These are phyloP conservation scores for Chaetodon trifascialis DNA, from an alignment of 2,113 vertebrate species.

Conservation along the genomic window DNA sequence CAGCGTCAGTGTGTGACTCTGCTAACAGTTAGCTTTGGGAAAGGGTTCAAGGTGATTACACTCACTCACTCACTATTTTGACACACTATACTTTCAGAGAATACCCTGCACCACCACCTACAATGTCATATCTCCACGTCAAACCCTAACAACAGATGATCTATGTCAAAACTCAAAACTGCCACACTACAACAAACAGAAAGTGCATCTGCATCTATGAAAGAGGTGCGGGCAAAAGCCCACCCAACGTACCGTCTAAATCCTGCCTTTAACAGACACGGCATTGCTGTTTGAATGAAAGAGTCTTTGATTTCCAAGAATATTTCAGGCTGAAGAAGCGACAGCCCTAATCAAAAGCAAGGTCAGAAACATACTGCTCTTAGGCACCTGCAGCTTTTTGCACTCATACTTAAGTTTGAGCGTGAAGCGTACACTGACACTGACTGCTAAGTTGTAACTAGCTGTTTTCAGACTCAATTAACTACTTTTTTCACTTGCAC, in stretches of 20 bases:
- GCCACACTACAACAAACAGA: background rate
- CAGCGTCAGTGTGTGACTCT: background rate
- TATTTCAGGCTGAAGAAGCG: background rate
- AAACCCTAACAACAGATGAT: background rate
- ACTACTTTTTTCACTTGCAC: background rate
- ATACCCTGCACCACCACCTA: background rate
- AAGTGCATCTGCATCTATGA: background rate
- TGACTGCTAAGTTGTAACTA: too few relatives aligned
- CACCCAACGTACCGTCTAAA: conserved; percentile 11
- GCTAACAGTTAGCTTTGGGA: background rate
- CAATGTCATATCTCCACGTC: background rate
- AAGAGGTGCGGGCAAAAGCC: background rate
- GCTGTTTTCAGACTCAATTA: background rate
- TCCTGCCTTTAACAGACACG: background rate
- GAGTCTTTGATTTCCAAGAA: background rate
- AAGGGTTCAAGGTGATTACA: background rate
- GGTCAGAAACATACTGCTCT: background rate
- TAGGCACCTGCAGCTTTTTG: background rate
- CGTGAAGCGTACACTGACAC: too few relatives aligned
- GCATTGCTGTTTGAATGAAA: background rate
- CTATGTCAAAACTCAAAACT: background rate
- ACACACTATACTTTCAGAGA: background rate
- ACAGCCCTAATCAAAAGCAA: background rate
- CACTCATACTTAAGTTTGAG: background rate
- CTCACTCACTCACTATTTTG: too few relatives aligned